phyloP scores from a whole-genome alignment of 2,888 invertebrate species.

The Polydrusus tereticollis region DNA sequence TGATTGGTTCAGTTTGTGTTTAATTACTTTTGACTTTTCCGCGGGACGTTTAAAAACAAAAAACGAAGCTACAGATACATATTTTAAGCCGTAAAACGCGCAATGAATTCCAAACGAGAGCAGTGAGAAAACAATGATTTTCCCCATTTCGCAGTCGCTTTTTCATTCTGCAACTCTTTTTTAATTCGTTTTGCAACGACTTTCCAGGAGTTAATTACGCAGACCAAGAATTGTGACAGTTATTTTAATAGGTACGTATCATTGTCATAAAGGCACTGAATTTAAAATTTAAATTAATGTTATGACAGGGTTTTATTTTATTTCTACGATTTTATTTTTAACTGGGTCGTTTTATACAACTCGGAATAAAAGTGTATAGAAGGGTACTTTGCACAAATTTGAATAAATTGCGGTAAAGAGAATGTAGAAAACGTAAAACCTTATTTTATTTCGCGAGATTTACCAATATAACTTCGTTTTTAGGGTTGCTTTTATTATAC shows the following conservation, averaged over 20 bases:
- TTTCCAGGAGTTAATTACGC: constrained; percentile 45
- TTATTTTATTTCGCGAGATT: background rate
- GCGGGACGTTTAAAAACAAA: background rate
- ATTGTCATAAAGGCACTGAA: constrained; percentile 45
- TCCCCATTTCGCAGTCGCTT: constrained; percentile 6
- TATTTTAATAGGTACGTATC: constrained; percentile 49
- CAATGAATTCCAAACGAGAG: constrained; percentile 7
- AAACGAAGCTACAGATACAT: background rate
- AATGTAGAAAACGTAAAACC: background rate
- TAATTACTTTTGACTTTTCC: background rate
- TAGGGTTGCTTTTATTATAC: too few species aligned
- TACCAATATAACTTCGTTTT: too few species aligned
- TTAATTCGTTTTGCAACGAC: constrained; percentile 34
- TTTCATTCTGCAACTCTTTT: constrained; percentile 30
- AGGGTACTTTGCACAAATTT: background rate
- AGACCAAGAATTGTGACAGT: constrained; percentile 45
- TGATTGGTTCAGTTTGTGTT: too few species aligned
- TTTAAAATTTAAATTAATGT: constrained; percentile 48
- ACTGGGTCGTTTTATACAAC: constrained; percentile 15
- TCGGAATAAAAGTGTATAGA: background rate
- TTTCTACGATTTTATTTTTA: constrained; percentile 40
- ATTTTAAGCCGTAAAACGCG: background rate
- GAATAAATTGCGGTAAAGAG: background rate
- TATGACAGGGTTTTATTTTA: constrained; percentile 36
- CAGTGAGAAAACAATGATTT: constrained; percentile 26